Conservation (phyloP, 2,797 vertebrate species). For the Pyrrhura leucotis region DNA sequence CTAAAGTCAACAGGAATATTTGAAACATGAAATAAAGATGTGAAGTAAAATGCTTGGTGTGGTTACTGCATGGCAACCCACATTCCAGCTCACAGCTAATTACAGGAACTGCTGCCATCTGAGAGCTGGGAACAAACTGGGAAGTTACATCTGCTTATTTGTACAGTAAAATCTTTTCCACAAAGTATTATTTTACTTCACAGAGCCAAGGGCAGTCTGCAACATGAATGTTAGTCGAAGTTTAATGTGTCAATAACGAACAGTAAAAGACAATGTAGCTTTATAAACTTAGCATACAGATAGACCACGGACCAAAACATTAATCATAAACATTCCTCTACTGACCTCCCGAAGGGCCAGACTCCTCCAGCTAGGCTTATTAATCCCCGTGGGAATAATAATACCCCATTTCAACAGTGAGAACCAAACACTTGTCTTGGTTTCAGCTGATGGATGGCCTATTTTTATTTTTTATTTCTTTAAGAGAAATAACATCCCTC, state of each 20-base stretch:
- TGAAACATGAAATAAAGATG: conserved; percentile 34
- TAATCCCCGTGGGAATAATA: conserved; percentile 41
- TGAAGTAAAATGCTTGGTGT: conserved; percentile 39
- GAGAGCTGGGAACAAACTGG: conserved; percentile 36
- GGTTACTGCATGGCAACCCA: conserved; percentile 22
- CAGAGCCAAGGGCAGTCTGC: conserved; percentile 1
- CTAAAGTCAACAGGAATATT: not conserved
- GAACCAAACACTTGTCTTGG: conserved; percentile 45
- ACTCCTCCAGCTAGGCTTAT: conserved; percentile 43
- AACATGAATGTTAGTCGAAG: not conserved
- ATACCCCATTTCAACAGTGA: conserved; percentile 58
- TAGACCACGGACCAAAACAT: conserved; percentile 38
- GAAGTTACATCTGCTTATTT: conserved; percentile 42
- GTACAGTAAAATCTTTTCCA: conserved; percentile 27
- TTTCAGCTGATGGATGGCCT: conserved; percentile 23
- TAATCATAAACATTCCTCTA: conserved; percentile 50
- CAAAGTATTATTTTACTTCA: conserved; percentile 25
- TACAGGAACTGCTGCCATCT: conserved; percentile 28
- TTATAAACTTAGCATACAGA: conserved; percentile 28
- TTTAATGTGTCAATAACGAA: not conserved
- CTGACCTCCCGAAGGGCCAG: conserved; percentile 41
- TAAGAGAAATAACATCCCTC: conserved; percentile 15
- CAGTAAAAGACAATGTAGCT: not conserved
- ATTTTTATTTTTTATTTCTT: conserved; percentile 38
- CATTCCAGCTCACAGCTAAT: conserved; percentile 45